These are phyloP conservation scores for Linepithema humile DNA, from an alignment of 1,140 invertebrate genomes.

Conservation along the genomic window DNA sequence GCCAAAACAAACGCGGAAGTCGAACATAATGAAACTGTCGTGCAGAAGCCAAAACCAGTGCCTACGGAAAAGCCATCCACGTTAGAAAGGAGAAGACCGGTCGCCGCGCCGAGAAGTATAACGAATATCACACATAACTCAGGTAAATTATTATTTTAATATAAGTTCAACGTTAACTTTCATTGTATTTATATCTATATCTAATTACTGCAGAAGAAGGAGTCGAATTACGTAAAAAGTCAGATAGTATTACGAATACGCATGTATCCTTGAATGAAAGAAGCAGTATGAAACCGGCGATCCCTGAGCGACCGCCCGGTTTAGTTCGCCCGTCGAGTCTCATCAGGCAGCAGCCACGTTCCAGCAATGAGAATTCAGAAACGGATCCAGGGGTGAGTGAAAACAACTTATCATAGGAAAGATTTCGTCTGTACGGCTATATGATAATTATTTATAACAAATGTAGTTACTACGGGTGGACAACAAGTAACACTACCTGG, in stretches of 20 bases:
- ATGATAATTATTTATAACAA: slow-evolving; percentile 65
- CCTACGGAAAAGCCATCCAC: slow-evolving; percentile 78
- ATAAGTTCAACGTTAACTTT: slow-evolving; percentile 20
- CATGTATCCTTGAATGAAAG: slow-evolving; percentile 66
- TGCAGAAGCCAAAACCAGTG: slow-evolving; percentile 69
- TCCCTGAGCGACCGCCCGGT: slow-evolving; percentile 89
- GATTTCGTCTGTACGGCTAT: slow-evolving; percentile 1
- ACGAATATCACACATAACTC: slow-evolving; percentile 74
- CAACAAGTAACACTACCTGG: slow-evolving; percentile 67
- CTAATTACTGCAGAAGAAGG: slow-evolving; percentile 71
- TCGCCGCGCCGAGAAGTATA: slow-evolving; percentile 86
- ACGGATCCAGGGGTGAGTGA: slow-evolving; percentile 80
- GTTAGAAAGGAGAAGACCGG: slow-evolving; percentile 78
- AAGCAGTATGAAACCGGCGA: slow-evolving; percentile 87
- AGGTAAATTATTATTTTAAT: slow-evolving; percentile 42
- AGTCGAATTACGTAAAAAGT: slow-evolving; percentile 80
- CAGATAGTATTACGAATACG: slow-evolving; percentile 63
- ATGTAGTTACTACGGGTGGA: slow-evolving; percentile 66
- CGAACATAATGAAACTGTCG: slow-evolving; percentile 63
- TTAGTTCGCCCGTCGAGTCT: slow-evolving; percentile 86
- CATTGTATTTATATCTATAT: neutral
- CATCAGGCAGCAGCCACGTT: slow-evolving; percentile 79
- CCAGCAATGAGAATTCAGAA: slow-evolving; percentile 80
- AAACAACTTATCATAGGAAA: neutral
- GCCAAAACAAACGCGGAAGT: slow-evolving; percentile 59